A percentile compares a stretch with the other conserved stretches of the same genome.
Evolutionary conservation across 1,140 invertebrate genomes (phyloP).

Genomic region (Rhopalosiphum padi): DNA sequence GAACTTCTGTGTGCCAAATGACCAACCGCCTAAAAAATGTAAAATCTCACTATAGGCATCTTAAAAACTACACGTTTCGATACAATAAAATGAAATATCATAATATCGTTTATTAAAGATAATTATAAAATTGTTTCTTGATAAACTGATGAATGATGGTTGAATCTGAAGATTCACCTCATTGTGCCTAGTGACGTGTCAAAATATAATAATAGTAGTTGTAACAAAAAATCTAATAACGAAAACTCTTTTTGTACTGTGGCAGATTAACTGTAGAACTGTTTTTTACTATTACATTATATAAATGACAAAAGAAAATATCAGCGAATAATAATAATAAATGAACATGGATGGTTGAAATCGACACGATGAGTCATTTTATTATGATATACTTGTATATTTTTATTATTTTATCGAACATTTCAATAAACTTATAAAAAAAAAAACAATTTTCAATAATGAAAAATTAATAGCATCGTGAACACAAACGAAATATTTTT

Average conservation of each 20-base stretch:
- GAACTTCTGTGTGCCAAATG: slow-evolving; percentile 94
- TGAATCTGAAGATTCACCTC: not conserved
- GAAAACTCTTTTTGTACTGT: not conserved
- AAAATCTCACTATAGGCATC: not conserved
- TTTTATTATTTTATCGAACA: not conserved
- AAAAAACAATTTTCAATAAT: not conserved
- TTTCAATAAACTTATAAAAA: not conserved
- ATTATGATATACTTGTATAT: not conserved
- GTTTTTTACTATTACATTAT: not conserved
- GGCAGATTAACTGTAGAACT: not conserved
- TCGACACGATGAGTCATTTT: not conserved
- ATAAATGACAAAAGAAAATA: not conserved
- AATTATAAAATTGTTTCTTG: not conserved
- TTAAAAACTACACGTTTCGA: not conserved
- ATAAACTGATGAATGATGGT: not conserved
- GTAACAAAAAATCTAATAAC: not conserved
- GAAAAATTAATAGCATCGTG: not conserved
- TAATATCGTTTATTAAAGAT: not conserved
- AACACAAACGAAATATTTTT: no score
- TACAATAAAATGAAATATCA: not conserved
- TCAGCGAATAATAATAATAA: not conserved
- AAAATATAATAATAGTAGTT: not conserved
- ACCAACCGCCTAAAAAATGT: slow-evolving; percentile 80
- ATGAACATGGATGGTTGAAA: not conserved
- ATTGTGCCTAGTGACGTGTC: not conserved